phyloP scores from a whole-genome alignment of 2,888 invertebrate genomes.

The Odontocerum albicorne region DNA sequence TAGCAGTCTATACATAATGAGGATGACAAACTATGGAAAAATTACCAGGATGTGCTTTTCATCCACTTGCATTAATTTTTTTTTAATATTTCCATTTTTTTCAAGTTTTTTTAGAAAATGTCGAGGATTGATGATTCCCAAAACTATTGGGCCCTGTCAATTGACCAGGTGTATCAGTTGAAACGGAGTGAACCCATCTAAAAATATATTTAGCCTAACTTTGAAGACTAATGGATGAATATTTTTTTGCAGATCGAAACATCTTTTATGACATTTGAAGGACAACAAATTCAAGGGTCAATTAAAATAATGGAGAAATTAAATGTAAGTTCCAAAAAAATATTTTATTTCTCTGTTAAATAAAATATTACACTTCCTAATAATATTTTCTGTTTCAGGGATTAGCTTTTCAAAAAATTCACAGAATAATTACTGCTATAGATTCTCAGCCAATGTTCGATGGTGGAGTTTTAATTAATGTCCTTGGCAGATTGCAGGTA shows the following conservation, averaged over 20 bases:
- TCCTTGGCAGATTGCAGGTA: conserved; percentile 95
- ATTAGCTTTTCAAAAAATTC: conserved; percentile 90
- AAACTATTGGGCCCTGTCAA: no score
- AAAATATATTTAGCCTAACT: no score
- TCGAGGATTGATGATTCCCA: no score
- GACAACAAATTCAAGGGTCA: conserved; percentile 88
- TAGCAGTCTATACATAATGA: no score
- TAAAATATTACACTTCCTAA: conserved; percentile 13
- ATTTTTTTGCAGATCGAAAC: conserved; percentile 71
- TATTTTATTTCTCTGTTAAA: conserved; percentile 2
- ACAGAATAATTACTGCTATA: conserved; percentile 86
- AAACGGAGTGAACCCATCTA: no score
- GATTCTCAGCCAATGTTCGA: conserved; percentile 99
- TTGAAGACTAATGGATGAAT: no score
- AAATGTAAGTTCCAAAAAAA: conserved; percentile 65
- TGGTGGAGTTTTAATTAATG: conserved; percentile 94
- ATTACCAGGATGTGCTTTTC: no score
- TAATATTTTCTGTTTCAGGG: conserved; percentile 61
- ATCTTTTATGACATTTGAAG: conserved; percentile 97
- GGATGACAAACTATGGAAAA: no score
- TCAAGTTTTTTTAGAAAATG: no score
- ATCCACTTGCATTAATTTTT: no score
- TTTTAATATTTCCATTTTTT: no score
- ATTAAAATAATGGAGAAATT: conserved; percentile 95
- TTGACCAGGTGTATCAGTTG: no score